phyloP scores from a whole-genome alignment of 1,140 invertebrate genomes.

The Manduca sexta region DNA sequence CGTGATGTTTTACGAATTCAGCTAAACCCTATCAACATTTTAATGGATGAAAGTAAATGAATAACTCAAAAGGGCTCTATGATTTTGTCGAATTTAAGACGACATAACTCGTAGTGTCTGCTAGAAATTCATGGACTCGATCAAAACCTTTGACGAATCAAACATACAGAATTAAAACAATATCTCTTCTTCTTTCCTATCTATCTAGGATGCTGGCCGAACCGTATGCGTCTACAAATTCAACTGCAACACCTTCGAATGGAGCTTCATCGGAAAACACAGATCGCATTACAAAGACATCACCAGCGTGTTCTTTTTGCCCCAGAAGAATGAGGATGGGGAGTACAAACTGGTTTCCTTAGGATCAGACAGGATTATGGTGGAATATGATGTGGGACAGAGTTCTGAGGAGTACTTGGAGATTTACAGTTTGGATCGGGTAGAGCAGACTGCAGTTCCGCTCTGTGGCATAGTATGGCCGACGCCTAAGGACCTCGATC shows the following conservation, averaged over 20 bases:
- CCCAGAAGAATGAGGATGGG: slow-evolving; percentile 30
- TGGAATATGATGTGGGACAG: slow-evolving; percentile 80
- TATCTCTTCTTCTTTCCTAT: neutral
- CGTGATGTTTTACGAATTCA: no score
- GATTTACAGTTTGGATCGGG: slow-evolving; percentile 57
- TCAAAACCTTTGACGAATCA: no score
- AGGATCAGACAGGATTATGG: slow-evolving; percentile 75
- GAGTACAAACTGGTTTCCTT: slow-evolving; percentile 73
- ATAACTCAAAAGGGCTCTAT: no score
- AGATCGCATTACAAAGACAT: slow-evolving; percentile 74
- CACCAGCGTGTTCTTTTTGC: slow-evolving; percentile 71
- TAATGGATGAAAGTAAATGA: no score
- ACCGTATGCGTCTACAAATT: slow-evolving; percentile 73
- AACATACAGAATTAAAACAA: neutral
- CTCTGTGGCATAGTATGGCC: slow-evolving; percentile 68
- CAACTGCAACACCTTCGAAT: slow-evolving; percentile 45
- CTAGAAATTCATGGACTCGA: no score
- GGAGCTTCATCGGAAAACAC: slow-evolving; percentile 75
- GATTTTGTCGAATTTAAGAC: no score
- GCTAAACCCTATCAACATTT: no score
- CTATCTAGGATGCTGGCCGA: slow-evolving; percentile 62
- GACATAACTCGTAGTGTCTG: no score
- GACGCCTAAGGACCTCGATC: slow-evolving; percentile 27
- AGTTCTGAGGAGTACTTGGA: slow-evolving; percentile 60
- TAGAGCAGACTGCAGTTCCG: slow-evolving; percentile 78